These are phyloP conservation scores for Antennarius striatus DNA, from an alignment of 2,113 vertebrate genomes.

Conservation along the genomic window DNA sequence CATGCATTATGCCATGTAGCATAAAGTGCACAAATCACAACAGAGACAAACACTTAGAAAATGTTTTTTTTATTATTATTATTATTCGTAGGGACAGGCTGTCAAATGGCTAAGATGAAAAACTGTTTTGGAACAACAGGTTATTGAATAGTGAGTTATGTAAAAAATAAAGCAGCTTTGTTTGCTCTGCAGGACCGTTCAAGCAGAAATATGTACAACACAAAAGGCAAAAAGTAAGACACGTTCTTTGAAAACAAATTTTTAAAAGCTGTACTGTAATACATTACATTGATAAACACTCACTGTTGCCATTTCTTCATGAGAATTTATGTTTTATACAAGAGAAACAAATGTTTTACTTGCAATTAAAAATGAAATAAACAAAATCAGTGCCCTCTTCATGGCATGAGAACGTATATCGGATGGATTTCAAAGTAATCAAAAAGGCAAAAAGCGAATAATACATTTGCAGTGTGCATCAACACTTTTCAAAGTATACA, in stretches of 20 bases:
- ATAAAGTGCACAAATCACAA: slow-evolving; percentile 24
- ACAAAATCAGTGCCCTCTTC: slow-evolving; percentile 72
- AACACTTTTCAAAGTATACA: slow-evolving; percentile 76
- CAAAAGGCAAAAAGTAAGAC: slow-evolving; percentile 85
- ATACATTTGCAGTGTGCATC: slow-evolving; percentile 76
- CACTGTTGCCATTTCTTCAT: slow-evolving; percentile 84
- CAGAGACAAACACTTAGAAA: slow-evolving; percentile 67
- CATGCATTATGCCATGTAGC: neutral
- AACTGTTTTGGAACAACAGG: slow-evolving; percentile 85
- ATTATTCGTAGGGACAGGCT: slow-evolving; percentile 90
- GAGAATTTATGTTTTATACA: slow-evolving; percentile 83
- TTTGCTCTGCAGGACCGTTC: slow-evolving; percentile 86
- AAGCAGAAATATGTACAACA: slow-evolving; percentile 91
- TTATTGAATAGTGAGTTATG: slow-evolving; percentile 78
- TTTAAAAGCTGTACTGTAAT: slow-evolving; percentile 84
- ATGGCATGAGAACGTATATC: slow-evolving; percentile 63
- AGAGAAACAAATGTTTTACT: slow-evolving; percentile 73
- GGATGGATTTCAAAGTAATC: slow-evolving; percentile 81
- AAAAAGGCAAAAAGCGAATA: slow-evolving; percentile 79
- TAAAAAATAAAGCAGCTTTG: slow-evolving; percentile 86
- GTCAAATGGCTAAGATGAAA: slow-evolving; percentile 92
- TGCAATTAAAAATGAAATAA: slow-evolving; percentile 52
- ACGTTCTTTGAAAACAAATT: slow-evolving; percentile 83
- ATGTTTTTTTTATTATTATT: slow-evolving; percentile 76
- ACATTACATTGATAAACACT: slow-evolving; percentile 89